These are phyloP conservation scores for Bembecia ichneumoniformis DNA, from an alignment of 2,888 invertebrate genomes.

Conservation along the genomic window DNA sequence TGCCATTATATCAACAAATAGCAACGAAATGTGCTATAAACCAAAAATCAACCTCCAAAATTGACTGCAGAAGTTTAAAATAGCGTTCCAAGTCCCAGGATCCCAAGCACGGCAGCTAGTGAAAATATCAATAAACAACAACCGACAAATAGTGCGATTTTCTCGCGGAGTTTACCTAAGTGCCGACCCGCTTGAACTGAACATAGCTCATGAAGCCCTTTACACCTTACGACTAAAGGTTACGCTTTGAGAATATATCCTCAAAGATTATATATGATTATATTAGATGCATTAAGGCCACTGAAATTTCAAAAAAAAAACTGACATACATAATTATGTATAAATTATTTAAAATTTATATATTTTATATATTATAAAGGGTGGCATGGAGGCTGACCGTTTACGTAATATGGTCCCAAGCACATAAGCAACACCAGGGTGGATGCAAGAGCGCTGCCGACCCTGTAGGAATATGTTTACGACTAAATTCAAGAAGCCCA, in stretches of 20 bases:
- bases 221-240: conserved; percentile 1
- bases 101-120: conserved; percentile 10
- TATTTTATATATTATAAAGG: no score
- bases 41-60: conserved; percentile 7
- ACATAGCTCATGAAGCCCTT: conserved; percentile 13
- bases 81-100: conserved; percentile 12
- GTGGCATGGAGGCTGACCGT: no score
- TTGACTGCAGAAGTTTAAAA: conserved; percentile 15
- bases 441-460: no score
- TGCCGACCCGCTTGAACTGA: conserved; percentile 19
- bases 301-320: no score
- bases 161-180: conserved; percentile 32
- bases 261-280: neutral
- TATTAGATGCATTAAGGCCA: neutral
- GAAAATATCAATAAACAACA: conserved; percentile 42
- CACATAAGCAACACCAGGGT: no score
- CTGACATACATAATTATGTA: no score
- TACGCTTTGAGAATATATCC: neutral
- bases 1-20: no score
- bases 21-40: neutral
- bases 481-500: no score
- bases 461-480: no score
- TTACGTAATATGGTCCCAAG: no score
- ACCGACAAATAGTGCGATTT: conserved; percentile 36
- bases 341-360: no score